These are phyloP conservation scores for Homalodisca vitripennis DNA, from an alignment of 1,140 invertebrate genomes.

Conservation along the genomic window DNA sequence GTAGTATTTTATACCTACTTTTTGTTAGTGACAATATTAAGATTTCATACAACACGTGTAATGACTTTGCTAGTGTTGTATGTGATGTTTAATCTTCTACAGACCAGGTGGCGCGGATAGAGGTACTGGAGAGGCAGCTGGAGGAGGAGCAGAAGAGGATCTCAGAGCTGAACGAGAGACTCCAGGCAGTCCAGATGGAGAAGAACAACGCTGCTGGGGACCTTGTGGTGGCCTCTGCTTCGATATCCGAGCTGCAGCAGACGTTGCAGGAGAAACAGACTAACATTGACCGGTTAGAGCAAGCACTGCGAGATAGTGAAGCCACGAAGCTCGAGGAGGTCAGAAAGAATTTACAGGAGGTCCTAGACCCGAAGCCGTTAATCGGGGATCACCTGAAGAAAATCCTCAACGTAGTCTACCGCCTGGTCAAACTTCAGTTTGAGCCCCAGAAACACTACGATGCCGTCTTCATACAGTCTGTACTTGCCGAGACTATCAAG, in stretches of 20 bases:
- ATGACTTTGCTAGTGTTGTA: too few species aligned
- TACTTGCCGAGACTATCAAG: conserved; percentile 18
- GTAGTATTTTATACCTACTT: neutral
- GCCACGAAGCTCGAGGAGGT: conserved; percentile 7
- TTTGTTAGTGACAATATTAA: neutral
- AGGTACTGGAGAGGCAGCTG: neutral
- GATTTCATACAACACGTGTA: too few species aligned
- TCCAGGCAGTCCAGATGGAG: neutral
- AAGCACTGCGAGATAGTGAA: neutral
- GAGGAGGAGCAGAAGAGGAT: neutral
- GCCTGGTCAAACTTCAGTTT: conserved; percentile 6
- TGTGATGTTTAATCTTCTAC: too few species aligned
- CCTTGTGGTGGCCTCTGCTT: neutral
- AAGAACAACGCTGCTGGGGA: neutral
- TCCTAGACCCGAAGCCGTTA: neutral
- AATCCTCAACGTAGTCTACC: conserved; percentile 3
- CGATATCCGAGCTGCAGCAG: neutral
- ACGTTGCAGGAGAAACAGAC: conserved; percentile 6
- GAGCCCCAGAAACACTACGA: neutral
- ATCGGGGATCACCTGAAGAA: conserved; percentile 13
- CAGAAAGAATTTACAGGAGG: conserved; percentile 5
- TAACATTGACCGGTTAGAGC: conserved; percentile 7
- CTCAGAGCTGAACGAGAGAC: neutral
- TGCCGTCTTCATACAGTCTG: conserved; percentile 4
- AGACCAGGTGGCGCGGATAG: neutral